Base-by-base conservation (phyloP, 1,140 invertebrate species). In the Cyrtorhinus lividipennis region DNA sequence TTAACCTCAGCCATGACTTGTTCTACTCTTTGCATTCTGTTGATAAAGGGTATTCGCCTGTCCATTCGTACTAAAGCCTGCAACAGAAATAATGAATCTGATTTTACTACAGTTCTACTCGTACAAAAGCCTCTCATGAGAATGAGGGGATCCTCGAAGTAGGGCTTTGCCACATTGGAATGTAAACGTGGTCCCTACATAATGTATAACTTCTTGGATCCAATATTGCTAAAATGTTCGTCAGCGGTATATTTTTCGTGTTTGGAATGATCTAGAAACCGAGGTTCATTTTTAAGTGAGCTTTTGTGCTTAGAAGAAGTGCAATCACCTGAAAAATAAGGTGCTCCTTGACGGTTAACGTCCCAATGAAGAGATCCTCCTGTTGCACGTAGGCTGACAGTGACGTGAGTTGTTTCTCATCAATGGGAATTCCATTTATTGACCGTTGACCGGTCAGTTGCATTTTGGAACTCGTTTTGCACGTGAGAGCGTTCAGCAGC, bases 361-460 rank as follows among this genome's bases (percentile, higher is more conserved):
- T 92, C 0, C 88, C 90, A 63, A 95, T 87, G 72, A 96, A 96
- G n/a, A 95, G 73, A 74, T 95, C 92, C 66, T 92, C 86, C 74
- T 98, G 95, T 72, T 97, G 93, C 0, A 98, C 92, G 69, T 98
- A 98, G 0, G 92, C 95, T 0, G 88, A 92, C 13, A 90, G 77
- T 2, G 85, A 83, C 15, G 85, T 82, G 61, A 95, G 75, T 1
- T 81, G 78, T 56, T 82, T 82, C 13, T 70, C 66, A 25, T 68
- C 67, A 1, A 87, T 79, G 24, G 80, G 81, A 62, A 80, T 76
- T 2, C 86, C 87, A 67, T 91, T 91, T 1, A 89, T 75, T 12
- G 81, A 79, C 60, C 86, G 78, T 24, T 77, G 77, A 1, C 90
- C 90, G 24, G 78, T 80, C n/a, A 89, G 77, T 0, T 78, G 76